phyloP scores from a whole-genome alignment of 53 echinoderm and acorn worm genomes.

The Holothuria scabra region DNA sequence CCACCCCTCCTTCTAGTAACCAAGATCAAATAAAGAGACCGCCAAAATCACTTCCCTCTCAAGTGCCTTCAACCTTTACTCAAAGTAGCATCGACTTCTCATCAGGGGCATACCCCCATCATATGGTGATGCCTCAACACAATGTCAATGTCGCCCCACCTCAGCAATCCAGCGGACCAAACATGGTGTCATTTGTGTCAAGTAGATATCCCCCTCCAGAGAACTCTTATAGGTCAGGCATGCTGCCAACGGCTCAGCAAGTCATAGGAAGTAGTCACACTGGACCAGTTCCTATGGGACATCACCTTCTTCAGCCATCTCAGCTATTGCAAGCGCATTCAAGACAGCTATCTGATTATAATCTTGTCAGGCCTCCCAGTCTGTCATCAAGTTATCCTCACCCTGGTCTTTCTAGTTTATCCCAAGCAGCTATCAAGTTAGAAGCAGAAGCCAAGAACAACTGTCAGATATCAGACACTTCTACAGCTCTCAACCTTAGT shows the following conservation, averaged over 20 bases:
- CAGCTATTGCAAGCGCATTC: too few species aligned
- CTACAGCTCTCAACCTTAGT: slow-evolving; percentile 38
- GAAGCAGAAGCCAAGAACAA: too few species aligned
- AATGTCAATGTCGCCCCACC: slow-evolving; percentile 30
- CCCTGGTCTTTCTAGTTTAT: not conserved
- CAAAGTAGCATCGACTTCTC: slow-evolving; percentile 31
- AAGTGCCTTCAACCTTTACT: slow-evolving; percentile 43
- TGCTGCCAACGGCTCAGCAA: slow-evolving; percentile 14
- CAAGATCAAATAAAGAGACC: slow-evolving; percentile 16
- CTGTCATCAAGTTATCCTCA: not conserved
- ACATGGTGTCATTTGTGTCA: slow-evolving; percentile 39
- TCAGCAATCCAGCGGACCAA: slow-evolving; percentile 33
- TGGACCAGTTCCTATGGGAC: slow-evolving; percentile 2
- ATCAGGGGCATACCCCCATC: slow-evolving; percentile 29
- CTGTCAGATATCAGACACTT: slow-evolving; percentile 20
- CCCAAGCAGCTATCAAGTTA: too few species aligned
- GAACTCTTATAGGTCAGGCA: slow-evolving; percentile 22
- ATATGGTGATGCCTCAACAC: slow-evolving; percentile 36
- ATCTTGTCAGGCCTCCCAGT: too few species aligned
- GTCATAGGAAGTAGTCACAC: not conserved
- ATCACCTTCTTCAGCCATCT: too few species aligned
- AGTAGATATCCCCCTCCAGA: slow-evolving; percentile 24
- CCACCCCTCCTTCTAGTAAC: slow-evolving; percentile 24
- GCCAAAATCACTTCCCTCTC: slow-evolving; percentile 19
- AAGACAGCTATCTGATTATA: too few species aligned